Evolutionary conservation across 53 echinoderm and acorn worm species (phyloP), one percentile per base, ranked within the genome.

Genomic region (Henricia sp.): DNA sequence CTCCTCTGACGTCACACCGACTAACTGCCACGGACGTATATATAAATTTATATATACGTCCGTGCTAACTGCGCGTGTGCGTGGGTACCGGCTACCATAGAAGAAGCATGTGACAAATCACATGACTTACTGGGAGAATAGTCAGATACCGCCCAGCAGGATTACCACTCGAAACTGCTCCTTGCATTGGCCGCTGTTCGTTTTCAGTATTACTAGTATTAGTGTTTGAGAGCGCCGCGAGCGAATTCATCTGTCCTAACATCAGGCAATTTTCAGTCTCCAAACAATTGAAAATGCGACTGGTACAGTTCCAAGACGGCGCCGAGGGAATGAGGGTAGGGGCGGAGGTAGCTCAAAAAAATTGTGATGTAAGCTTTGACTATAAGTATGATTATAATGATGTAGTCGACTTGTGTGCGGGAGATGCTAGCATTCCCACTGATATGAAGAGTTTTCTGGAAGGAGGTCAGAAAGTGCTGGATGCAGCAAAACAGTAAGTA

Each of bases 251-350:
- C 24, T 11, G 20, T 73, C 16, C 0, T 20, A 32, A 51, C 0
- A 29, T 40, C 56, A 59, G 58, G 34, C 23, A 43, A 13, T 50
- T 80, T 48, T 60, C 63, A 4, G 36, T 24, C 9, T 63, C 80
- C 46, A 20, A 19, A n/a, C 63, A 50, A 48, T 13, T 28, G 14
- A 89, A 54, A 19, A 96, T 96, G 96, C 84, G 96, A 53, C 70
- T 96, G 48, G 90, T 96, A 13, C 96, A 96, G 76, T 96, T 94
- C 56, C 53, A 74, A 32, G 72, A 70, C 37, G 64, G 67, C 32
- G 51, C 53, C 23, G 73, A 62, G 68, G 74, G n/a, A n/a, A n/a
- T 50, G 20, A 74, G 83, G 52, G 71, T 96, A 26, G 96, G 96
- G 17, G 90, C 92, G 43, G 90, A 96, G 77, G 44, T 91, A n/a